Base-by-base conservation (phyloP, 2,113 vertebrate genomes). In the Herpetotheres cachinnans region DNA sequence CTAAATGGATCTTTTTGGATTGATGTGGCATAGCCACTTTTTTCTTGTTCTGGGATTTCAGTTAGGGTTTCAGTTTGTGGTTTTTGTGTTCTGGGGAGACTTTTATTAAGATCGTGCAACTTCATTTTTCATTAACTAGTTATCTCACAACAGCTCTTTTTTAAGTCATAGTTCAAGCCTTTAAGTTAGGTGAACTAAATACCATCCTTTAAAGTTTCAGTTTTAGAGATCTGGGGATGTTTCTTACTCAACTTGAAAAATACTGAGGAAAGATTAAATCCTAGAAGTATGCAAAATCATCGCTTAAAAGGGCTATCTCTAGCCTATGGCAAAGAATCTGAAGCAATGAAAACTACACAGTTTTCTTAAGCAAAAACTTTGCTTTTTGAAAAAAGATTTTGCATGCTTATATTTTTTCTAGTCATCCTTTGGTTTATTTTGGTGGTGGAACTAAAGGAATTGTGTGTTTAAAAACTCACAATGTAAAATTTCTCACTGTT, bases 121-220 rank as follows among this genome's bases (percentile, higher is more conserved):
- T 86, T 86, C 10, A 59, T 90, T 94, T 95, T 93, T 88, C 78
- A 89, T 94, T 93, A 94, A 84, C 84, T 84, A 54, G 36, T 89
- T 86, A 73, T 90, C 84, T 95, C 38, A 24, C n/a, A 84, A 24
- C 11, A 72, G 11, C 40, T 94, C 26, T 61, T 52, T 85, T 86
- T 85, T 27, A 90, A 94, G 59, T 78, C 27, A 24, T 59, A 85
- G 70, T 76, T 91, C 73, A 91, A 27, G 32, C 56, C 19, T 91
- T 78, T 59, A 85, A 79, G 38, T 87, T 76, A 52, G 26, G 52
- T 69, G 66, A 82, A 47, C 65, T 89, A 55, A 94, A 74, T 78
- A 44, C 9, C 3, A 0, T 85, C 73, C 63, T 69, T 79, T 85
- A 78, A 89, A 71, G 44, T 82, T 94, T 90, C 56, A 82, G n/a